Evolutionary conservation across 2,888 invertebrate species (phyloP), one percentile per base, ranked within the genome.

Genomic region (Thera obeliscata): DNA sequence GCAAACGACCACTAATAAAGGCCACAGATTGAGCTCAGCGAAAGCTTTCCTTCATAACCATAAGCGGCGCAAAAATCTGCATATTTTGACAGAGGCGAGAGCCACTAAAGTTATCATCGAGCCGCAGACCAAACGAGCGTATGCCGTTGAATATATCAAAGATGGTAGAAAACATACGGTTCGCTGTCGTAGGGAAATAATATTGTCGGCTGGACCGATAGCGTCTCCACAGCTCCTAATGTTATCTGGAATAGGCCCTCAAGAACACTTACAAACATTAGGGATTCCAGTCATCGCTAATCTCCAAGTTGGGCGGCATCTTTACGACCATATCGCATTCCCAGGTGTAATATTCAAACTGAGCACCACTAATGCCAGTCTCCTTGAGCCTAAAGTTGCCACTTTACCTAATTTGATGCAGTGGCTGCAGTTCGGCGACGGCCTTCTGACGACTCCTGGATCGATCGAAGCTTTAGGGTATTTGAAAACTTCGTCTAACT

Each of bases 171-270:
- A 85, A 56, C 86, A 88, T 58, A 90, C 86, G 11, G 95, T 95
- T 0, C 90, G 90, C n/a, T 96, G 96, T 4, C 94, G 94, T 54
- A 96, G 96, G 79, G 98, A 98, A 90, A 95, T 99, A 0, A 96
- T 99, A 69, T 81, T 98, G 33, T 96, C 97, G 8, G 98, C 97
- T 0, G 98, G 99, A 0, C 95, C 98, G 1, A 96, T 99, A 71
- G 97, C 97, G 78, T 97, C 98, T 0, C 98, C 98, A 0, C 98
- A 99, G 85, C 83, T 99, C 12, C 94, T 99, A n/a, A 97, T 98
- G 97, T 87, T 99, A 2, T 98, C 98, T 4, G 98, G 98, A 9
- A 83, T 95, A 11, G 95, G 95, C 0, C 95, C 95, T 0, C 85
- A 87, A 67, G 88, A 95, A 69, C 94, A 96, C 78, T 87, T 96